Percentiles rank a stretch among this genome's conserved stretches.
phyloP scores from a whole-genome alignment of 2,888 invertebrate genomes.

The Galeopsomyia nigrocyanea region DNA sequence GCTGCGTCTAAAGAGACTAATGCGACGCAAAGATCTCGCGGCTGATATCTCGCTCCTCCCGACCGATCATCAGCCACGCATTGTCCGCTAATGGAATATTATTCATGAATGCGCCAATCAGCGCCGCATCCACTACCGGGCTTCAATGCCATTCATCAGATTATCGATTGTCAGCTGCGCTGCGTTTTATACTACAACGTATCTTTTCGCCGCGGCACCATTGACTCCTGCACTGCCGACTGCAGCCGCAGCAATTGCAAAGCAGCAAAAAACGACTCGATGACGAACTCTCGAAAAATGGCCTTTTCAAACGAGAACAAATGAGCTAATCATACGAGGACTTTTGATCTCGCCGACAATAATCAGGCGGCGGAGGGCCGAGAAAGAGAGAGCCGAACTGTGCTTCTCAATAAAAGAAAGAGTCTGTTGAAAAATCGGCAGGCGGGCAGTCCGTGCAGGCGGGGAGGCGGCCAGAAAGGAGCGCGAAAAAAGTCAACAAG shows the following conservation, averaged over 20 bases:
- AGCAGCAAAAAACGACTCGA: constrained; percentile 37
- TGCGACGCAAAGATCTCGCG: too few species aligned
- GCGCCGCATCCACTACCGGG: constrained; percentile 66
- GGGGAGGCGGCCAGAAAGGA: not conserved
- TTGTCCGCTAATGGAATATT: constrained; percentile 67
- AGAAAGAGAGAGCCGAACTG: not conserved
- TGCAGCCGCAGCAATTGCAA: too few species aligned
- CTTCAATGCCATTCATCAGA: constrained; percentile 69
- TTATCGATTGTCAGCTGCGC: constrained; percentile 57
- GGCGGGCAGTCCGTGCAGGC: not conserved
- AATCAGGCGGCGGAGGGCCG: constrained; percentile 22
- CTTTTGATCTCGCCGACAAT: constrained; percentile 48
- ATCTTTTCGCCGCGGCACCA: too few species aligned
- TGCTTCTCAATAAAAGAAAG: constrained; percentile 6
- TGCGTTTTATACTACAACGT: too few species aligned
- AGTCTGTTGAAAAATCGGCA: not conserved
- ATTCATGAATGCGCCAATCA: constrained; percentile 69
- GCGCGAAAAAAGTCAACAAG: too few species aligned
- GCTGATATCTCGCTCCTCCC: too few species aligned
- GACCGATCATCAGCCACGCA: constrained; percentile 66
- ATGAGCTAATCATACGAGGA: constrained; percentile 46
- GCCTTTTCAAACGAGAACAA: constrained; percentile 47
- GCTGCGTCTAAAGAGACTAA: too few species aligned
- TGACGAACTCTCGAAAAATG: constrained; percentile 37
- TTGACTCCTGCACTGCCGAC: too few species aligned